Percentiles rank a stretch among this genome's conserved stretches.
Evolutionary conservation across 1,140 invertebrate species (phyloP).

Genomic region (Bombus breviceps): DNA sequence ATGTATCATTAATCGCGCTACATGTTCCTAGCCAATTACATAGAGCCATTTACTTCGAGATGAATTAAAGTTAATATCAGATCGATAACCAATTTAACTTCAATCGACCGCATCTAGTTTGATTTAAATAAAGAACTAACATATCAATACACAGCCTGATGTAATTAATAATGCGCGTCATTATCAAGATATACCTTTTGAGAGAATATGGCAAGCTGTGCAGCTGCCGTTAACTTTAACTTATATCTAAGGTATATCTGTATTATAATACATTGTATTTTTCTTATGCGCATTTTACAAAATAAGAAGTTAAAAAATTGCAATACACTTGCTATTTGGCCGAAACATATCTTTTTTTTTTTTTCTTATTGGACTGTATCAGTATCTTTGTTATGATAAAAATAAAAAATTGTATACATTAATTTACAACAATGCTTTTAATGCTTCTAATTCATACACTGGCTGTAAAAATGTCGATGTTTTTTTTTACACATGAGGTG

Average conservation of each 20-base stretch:
- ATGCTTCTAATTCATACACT: conserved; percentile 47
- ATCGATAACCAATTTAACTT: background rate
- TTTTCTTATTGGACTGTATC: background rate
- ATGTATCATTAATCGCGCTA: conserved; percentile 43
- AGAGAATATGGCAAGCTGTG: background rate
- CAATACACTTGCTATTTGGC: background rate
- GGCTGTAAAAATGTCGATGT: conserved; percentile 45
- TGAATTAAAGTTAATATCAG: conserved; percentile 32
- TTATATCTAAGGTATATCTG: conserved; percentile 17
- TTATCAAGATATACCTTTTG: background rate
- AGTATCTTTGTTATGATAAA: background rate
- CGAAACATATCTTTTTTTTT: background rate
- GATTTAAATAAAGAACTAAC: conserved; percentile 23
- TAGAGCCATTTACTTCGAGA: conserved; percentile 29
- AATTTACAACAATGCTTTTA: conserved; percentile 47
- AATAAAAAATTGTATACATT: conserved; percentile 36
- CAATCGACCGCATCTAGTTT: background rate
- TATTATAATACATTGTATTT: conserved; percentile 1
- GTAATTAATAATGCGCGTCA: background rate
- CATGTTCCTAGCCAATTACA: conserved; percentile 36
- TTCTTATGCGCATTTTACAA: conserved; percentile 16
- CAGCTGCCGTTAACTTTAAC: conserved; percentile 24
- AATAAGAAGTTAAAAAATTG: conserved; percentile 28
- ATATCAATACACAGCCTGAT: conserved; percentile 6
- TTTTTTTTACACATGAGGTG: conserved; percentile 20